A percentile compares a stretch with the other conserved stretches of the same genome.
Evolutionary conservation across 2,113 vertebrate genomes (phyloP).

Genomic region (Amblyornis subalaris): DNA sequence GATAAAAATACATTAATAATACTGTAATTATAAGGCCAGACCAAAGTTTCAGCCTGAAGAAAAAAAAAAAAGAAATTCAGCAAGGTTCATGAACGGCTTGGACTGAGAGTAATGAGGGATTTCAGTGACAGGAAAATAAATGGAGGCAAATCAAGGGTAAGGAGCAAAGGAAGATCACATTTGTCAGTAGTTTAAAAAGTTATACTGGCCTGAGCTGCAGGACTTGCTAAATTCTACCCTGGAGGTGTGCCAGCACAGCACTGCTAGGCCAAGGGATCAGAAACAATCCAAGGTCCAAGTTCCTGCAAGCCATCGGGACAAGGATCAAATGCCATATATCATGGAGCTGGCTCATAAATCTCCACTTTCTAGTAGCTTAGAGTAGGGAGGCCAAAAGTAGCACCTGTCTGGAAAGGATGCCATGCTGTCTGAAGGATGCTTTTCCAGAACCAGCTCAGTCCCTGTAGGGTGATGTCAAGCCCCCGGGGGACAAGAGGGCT

Average conservation of each 20-base stretch:
- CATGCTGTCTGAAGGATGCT: background rate
- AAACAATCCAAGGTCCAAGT: conserved; percentile 6
- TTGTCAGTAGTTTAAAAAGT: conserved; percentile 43
- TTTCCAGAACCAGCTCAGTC: background rate
- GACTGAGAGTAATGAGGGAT: conserved; percentile 17
- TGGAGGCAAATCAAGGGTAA: conserved; percentile 33
- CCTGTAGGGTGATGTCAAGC: background rate
- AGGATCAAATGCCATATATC: background rate
- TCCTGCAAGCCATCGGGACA: conserved; percentile 8
- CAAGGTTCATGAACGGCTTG: background rate
- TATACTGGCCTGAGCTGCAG: conserved; percentile 1
- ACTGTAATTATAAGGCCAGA: conserved; percentile 58
- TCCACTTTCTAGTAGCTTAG: conserved; percentile 37
- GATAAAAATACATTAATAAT: conserved; percentile 69
- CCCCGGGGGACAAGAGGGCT: background rate
- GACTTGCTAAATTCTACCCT: conserved; percentile 35
- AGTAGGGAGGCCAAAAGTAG: conserved; percentile 29
- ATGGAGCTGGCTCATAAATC: conserved; percentile 8
- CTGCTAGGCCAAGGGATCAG: conserved; percentile 23
- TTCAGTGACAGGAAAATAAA: conserved; percentile 50
- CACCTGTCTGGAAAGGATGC: conserved; percentile 48
- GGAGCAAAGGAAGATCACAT: conserved; percentile 49
- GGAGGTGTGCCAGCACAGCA: background rate
- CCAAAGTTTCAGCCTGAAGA: conserved; percentile 18
- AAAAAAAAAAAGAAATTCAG: background rate